Evolutionary conservation across 1,140 invertebrate species (phyloP).

Genomic region (Microplitis mediator): DNA sequence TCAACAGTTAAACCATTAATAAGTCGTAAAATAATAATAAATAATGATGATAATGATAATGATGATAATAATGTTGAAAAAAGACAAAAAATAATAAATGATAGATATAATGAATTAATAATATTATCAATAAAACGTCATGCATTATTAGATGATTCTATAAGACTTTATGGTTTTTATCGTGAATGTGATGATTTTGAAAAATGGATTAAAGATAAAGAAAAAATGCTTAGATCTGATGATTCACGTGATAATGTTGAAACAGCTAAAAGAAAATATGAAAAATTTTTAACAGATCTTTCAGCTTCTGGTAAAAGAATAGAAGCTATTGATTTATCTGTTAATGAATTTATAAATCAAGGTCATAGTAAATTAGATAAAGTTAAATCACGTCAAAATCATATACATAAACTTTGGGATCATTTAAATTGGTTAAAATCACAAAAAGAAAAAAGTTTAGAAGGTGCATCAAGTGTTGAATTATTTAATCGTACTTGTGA

Average conservation of each 20-base stretch:
- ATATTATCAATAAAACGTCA: conserved; percentile 80
- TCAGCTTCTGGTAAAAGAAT: conserved; percentile 90
- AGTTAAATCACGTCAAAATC: conserved; percentile 79
- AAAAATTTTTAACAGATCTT: conserved; percentile 95
- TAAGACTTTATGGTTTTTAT: conserved; percentile 92
- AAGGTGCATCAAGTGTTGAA: conserved; percentile 92
- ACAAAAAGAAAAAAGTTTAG: conserved; percentile 88
- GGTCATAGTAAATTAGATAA: conserved; percentile 89
- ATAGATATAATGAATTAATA: conserved; percentile 80
- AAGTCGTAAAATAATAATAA: conserved; percentile 59
- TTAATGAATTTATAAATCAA: conserved; percentile 82
- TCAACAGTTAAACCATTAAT: conserved; percentile 58
- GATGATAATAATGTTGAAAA: conserved; percentile 84
- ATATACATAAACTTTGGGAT: conserved; percentile 89
- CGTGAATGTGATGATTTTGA: conserved; percentile 98
- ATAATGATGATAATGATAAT: conserved; percentile 74
- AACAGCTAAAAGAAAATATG: conserved; percentile 92
- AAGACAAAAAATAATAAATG: conserved; percentile 79
- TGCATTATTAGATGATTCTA: conserved; percentile 87
- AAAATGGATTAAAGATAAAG: conserved; percentile 96
- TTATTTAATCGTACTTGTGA: conserved; percentile 92
- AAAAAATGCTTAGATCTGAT: conserved; percentile 83
- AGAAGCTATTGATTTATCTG: conserved; percentile 86
- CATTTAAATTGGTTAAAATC: conserved; percentile 86
- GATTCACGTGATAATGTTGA: conserved; percentile 91